Evolutionary conservation across 1,140 invertebrate genomes (phyloP).

Genomic region (Ridgeia piscesae): DNA sequence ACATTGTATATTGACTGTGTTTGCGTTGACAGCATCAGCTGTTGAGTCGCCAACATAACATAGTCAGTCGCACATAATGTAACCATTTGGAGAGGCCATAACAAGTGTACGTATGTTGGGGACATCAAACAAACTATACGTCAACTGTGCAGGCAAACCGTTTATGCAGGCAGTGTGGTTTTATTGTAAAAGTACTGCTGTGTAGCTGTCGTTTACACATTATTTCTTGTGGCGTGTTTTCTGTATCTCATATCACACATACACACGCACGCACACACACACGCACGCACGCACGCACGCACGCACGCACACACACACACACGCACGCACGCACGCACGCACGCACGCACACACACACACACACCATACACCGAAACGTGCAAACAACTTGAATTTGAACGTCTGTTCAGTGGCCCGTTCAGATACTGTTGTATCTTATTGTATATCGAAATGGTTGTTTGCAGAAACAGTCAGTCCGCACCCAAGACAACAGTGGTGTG

Average conservation of each 20-base stretch:
- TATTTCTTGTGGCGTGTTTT: background rate
- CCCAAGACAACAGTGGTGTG: background rate
- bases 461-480: background rate
- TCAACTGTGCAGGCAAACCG: background rate
- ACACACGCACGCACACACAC: too few relatives aligned
- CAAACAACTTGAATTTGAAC: background rate
- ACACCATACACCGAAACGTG: background rate
- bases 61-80: background rate
- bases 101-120: background rate
- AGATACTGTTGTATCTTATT: background rate
- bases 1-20: background rate
- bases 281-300: too few relatives aligned
- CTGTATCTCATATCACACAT: too few relatives aligned
- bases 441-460: background rate
- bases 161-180: background rate
- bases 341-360: too few relatives aligned
- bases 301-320: too few relatives aligned
- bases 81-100: background rate
- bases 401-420: too few relatives aligned
- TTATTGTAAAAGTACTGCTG: background rate
- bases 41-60: background rate
- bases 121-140: background rate
- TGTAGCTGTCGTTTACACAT: background rate
- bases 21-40: background rate
- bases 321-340: too few relatives aligned